These are phyloP conservation scores for Rhopalosiphum padi DNA, from an alignment of 1,140 invertebrate genomes.

Conservation along the genomic window DNA sequence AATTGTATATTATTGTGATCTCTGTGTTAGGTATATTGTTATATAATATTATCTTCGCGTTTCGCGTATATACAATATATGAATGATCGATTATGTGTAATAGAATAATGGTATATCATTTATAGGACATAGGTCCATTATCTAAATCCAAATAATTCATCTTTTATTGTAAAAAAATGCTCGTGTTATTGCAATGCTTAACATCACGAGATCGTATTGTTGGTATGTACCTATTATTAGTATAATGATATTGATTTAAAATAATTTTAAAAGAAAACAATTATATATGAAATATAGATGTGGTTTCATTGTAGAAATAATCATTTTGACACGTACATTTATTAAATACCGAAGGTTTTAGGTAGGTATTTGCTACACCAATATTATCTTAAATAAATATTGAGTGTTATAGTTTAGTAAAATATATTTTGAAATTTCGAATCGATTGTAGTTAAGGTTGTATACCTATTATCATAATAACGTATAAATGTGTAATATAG, in stretches of 20 bases:
- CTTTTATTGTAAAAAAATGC: not conserved
- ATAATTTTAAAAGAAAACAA: not conserved
- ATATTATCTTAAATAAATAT: not conserved
- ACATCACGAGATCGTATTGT: not conserved
- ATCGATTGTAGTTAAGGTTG: not conserved
- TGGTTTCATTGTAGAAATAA: not conserved
- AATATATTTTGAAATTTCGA: no score
- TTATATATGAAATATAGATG: not conserved
- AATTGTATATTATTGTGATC: not conserved
- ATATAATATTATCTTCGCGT: no score
- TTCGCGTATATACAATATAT: not conserved
- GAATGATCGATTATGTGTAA: not conserved
- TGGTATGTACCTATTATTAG: not conserved
- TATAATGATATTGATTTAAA: not conserved
- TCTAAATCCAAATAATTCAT: not conserved
- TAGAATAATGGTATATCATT: not conserved
- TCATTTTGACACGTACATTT: not conserved
- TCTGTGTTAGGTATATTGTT: not conserved
- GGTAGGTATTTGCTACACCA: not conserved
- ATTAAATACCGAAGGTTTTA: not conserved
- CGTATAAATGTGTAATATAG: not conserved
- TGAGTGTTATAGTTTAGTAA: not conserved
- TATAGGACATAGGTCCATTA: not conserved
- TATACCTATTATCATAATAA: not conserved
- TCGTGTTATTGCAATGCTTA: not conserved